Conservation (phyloP, 2,888 invertebrate genomes). For the Spilosoma lubricipeda region DNA sequence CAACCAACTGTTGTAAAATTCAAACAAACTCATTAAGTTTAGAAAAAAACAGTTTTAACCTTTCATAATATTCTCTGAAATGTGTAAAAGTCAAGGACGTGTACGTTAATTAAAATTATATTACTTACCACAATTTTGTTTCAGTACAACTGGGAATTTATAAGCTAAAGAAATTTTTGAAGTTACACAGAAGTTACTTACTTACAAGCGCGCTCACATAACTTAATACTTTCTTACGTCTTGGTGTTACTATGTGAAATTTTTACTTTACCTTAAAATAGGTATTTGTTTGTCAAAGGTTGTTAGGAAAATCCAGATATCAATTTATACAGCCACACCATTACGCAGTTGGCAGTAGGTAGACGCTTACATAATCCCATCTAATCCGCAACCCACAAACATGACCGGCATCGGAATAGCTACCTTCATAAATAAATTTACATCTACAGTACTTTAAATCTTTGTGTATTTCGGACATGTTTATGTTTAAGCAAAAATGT, state of each 20-base stretch:
- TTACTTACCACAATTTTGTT: conserved; percentile 13
- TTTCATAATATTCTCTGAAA: not conserved
- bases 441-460: conserved; percentile 31
- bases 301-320: conserved; percentile 15
- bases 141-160: conserved; percentile 25
- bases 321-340: conserved; percentile 30
- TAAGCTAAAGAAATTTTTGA: conserved; percentile 28
- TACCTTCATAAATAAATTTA: conserved; percentile 46
- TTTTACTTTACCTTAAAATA: conserved; percentile 25
- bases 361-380: conserved; percentile 44
- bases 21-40: not conserved
- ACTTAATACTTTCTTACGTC: conserved; percentile 39
- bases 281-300: conserved; percentile 26
- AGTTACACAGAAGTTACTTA: conserved; percentile 34
- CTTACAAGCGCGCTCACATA: conserved; percentile 37
- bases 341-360: conserved; percentile 33
- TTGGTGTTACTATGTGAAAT: conserved; percentile 34
- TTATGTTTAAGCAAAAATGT: conserved; percentile 47
- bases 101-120: conserved; percentile 18
- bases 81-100: not conserved
- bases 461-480: conserved; percentile 35
- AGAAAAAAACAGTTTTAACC: not conserved
- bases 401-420: conserved; percentile 33
- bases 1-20: not conserved
- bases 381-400: conserved; percentile 43